Evolutionary conservation across 2,888 invertebrate genomes (phyloP), one percentile per base, ranked within the genome.

Genomic region (Seira ritae): DNA sequence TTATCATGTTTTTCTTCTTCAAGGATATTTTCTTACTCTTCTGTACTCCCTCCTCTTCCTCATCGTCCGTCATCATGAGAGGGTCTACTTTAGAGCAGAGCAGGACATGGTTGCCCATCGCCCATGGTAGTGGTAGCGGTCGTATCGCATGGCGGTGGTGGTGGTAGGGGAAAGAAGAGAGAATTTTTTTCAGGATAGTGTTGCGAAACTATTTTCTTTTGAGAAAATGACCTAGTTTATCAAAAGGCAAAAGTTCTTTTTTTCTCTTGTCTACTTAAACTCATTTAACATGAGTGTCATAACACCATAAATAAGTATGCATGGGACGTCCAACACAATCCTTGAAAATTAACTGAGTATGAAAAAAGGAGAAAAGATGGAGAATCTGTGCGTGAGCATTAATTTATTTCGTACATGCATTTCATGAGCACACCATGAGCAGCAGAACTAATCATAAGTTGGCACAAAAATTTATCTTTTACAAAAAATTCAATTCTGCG

Each of bases 291-390:
- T 15, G 50, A 50, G 50, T 50, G 50, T 50, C 50, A 50, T 50
- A 50, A 50, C 17, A n/a, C 50, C 50, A 50, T 50, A 73, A 20
- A 55, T 65, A 66, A 19, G 73, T 17, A 72, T 69, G 17, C 69
- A 17, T 19, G 69, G 24, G 68, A n/a, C 50, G 37, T 68, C 37
- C 23, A 46, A 60, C 75, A 70, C 81, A 76, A 76, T 81, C 71
- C 15, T 71, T 66, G 8, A 76, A 81, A 81, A 81, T 81, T 81
- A 81, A 76, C 81, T 74, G 81, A 69, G 75, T 73, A 71, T 81
- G 67, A 80, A 80, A 77, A 66, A 74, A 74, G 65, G 62, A 80
- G 72, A 42, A 80, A 50, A 50, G 50, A 50, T 50, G 50, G 17
- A 50, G 15, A 50, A 50, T 50, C 50, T 50, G 50, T 50, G 50